These are phyloP conservation scores for Ciconia stormi DNA, from an alignment of 2,113 vertebrate genomes.

Conservation along the genomic window DNA sequence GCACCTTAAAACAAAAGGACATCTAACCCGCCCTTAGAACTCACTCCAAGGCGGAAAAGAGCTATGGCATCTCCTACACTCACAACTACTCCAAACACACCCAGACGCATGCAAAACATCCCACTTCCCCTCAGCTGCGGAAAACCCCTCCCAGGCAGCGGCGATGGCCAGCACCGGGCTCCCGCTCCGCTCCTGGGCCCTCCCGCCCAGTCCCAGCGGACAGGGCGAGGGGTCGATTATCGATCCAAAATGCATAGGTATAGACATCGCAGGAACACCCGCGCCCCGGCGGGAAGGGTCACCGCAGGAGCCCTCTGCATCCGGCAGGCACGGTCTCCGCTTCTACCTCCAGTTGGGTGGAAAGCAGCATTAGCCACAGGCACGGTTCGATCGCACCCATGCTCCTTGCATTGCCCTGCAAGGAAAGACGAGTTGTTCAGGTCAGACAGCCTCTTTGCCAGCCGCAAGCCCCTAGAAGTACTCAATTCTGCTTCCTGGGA, in stretches of 20 bases:
- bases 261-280: neutral
- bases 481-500: slow-evolving; percentile 37
- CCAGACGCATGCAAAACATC: slow-evolving; percentile 50
- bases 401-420: slow-evolving; percentile 33
- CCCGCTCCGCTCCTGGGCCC: neutral
- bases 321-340: slow-evolving; percentile 21
- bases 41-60: slow-evolving; percentile 38
- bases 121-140: neutral
- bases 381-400: slow-evolving; percentile 32
- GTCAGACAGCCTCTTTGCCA: slow-evolving; percentile 54
- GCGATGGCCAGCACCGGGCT: neutral
- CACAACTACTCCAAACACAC: slow-evolving; percentile 57
- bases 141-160: neutral
- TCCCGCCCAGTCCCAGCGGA: neutral
- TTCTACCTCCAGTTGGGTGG: slow-evolving; percentile 26
- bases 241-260: slow-evolving; percentile 52
- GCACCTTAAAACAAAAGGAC: slow-evolving; percentile 55
- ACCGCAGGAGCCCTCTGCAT: neutral
- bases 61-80: slow-evolving; percentile 53
- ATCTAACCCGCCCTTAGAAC: slow-evolving; percentile 39
- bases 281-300: neutral
- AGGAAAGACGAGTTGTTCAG: slow-evolving; percentile 28
- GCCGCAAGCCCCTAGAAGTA: slow-evolving; percentile 18
- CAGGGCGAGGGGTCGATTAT: neutral
- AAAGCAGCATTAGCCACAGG: slow-evolving; percentile 68